A percentile compares a stretch with the other conserved stretches of the same genome.
Evolutionary conservation across 2,888 invertebrate genomes (phyloP).

Genomic region (Phania funesta): DNA sequence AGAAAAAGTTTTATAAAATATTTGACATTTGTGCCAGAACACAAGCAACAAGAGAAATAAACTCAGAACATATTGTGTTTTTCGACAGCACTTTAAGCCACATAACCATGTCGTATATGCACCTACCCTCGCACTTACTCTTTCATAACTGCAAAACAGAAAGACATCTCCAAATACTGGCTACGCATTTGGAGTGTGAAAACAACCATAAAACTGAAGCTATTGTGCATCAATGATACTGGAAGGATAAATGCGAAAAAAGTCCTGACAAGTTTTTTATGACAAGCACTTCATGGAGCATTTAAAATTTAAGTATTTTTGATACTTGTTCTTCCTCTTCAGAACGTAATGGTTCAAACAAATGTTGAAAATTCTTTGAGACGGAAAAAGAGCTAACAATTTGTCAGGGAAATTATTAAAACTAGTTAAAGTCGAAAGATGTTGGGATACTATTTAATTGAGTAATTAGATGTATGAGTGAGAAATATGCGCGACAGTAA

Average conservation of each 20-base stretch:
- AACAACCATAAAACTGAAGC: constrained; percentile 44
- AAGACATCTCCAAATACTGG: constrained; percentile 3
- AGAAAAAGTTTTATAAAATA: constrained; percentile 13
- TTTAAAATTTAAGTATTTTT: constrained; percentile 46
- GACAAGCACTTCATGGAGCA: constrained; percentile 43
- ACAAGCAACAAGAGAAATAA: neutral
- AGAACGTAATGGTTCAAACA: constrained; percentile 9
- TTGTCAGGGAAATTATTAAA: constrained; percentile 6
- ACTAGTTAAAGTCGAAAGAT: neutral
- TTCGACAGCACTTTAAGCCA: constrained; percentile 14
- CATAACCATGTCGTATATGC: constrained; percentile 33
- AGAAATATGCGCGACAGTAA: neutral
- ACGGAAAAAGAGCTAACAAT: neutral
- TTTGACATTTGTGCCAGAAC: neutral
- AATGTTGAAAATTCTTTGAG: neutral
- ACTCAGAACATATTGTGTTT: neutral
- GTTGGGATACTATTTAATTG: neutral
- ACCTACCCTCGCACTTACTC: neutral
- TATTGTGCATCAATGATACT: constrained; percentile 24
- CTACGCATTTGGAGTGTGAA: constrained; percentile 40
- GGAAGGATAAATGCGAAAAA: constrained; percentile 39
- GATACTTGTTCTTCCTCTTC: constrained; percentile 3
- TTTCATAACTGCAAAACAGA: neutral
- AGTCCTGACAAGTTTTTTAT: constrained; percentile 49
- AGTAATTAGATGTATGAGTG: neutral